Evolutionary conservation across 1,140 invertebrate species (phyloP), one percentile per base, ranked within the genome.

Genomic region (Tribolium madens): DNA sequence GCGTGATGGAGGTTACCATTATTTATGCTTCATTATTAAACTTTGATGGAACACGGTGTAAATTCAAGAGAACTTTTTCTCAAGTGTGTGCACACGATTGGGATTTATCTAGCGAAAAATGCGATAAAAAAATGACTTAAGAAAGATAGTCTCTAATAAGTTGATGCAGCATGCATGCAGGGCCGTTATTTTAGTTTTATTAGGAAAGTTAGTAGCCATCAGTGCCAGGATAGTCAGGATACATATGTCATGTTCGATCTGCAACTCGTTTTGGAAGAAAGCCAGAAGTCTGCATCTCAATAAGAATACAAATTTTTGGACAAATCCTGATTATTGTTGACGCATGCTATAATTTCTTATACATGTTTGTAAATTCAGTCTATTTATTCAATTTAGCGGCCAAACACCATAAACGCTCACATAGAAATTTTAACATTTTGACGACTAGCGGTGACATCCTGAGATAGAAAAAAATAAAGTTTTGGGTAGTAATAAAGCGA

Each of bases 1-100:
- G 48, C 68, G 50, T 76, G 64, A 76, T 69, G 64, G 36, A 76
- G 68, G 75, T 76, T 69, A 71, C 68, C 42, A 71, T 71, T 71
- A 71, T 71, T 71, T 71, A 71, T 71, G 47, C 68, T n/a, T 48
- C 42, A 18, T 71, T 71, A 47, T 71, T 71, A 71, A 71, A 71
- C 9, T 71, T 71, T 71, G 68, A 71, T 50, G 68, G 26, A 48
- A 71, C 68, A 71, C 14, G 47, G 15, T 71, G 36, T 71, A 71
- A 71, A 71, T 71, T 71, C 14, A 3, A 17, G 13, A 2, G 48
- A 50, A 1, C 9, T 21, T 33, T 33, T 64, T 64, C 26, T 64
- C n/a, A 33, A 64, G 57, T 64, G 57, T 42, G 36, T 42, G n/a
- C 36, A 42, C 36, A 42, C 36, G 36, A 64, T 31, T n/a, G 57